Base-by-base conservation (phyloP, 2,888 invertebrate species). In the Cataglyphis rosenhaueri region DNA sequence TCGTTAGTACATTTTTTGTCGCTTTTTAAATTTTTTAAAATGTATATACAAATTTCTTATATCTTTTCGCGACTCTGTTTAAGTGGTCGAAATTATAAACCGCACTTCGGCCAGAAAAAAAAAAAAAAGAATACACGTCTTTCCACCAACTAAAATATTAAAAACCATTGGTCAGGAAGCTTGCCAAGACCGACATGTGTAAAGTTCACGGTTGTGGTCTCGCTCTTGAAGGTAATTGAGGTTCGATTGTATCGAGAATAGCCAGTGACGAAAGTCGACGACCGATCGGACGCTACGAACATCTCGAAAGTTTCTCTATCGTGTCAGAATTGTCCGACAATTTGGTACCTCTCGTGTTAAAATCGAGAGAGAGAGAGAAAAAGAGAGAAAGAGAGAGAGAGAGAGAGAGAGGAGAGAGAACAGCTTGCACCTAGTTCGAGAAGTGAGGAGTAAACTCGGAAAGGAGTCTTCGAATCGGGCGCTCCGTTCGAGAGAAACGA, bases 311-410 rank as follows among this genome's bases (percentile, higher is more conserved):
- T 12, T 57, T n/a, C 57, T 44, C 32, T 35, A n/a, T 21, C 44
- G 32, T 35, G 48, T 35, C 48, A 41, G 48, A 61, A 35, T 76
- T 76, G 65, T 41, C 38, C n/a, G 18, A 32, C 62, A 78, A 57
- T 73, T 76, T n/a, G 29, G 38, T 55, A 57, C 78, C 84, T 52
- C 8, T 78, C 64, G 78, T 64, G 62, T 74, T 78, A 71, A 79
- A 78, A 64, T 79, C 32, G 21, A 48, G 65, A 79, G 59, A 75
- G 59, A 44, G 65, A 29, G 65, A 62, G 76, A 76, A 41, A 29
- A 25, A 55, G 78, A 12, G 48, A 48, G 41, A 41, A 10, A 41
- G 3, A 41, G 1, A 25, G 0, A 25, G 25, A 25, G 44, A 44
- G 44, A 44, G 21, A 48, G 65, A 79, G 44, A 44, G 44, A 44